Base-by-base conservation (phyloP, 2,888 invertebrate species). In the Palloptera scutellata region DNA sequence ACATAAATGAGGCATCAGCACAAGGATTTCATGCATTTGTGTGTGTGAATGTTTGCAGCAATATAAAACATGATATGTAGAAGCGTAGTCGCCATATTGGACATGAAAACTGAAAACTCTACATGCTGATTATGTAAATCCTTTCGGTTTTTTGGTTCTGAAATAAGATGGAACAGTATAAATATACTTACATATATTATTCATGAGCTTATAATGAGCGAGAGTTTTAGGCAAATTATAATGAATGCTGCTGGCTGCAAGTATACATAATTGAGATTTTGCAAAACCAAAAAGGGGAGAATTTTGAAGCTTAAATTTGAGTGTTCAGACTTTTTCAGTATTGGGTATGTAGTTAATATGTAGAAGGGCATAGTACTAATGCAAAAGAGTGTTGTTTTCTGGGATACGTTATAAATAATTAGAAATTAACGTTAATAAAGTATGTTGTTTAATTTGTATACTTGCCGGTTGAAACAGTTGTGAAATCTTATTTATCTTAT, bases 1-100 rank as follows among this genome's bases (percentile, higher is more conserved):
- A 11, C 48, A 45, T 30, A 43, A 60, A 20, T 19, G 20, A 43
- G 20, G 43, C 59, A 59, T 20, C 57, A 57, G 12, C 19, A 52
- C 15, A 45, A 42, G 55, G 11, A 55, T 17, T 19, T 54, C 20
- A 30, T 40, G 54, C 12, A n/a, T 10, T 15, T 15, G 10, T 60
- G 20, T 12, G 30, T 60, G 42, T 42, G 43, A 17, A 30, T 61
- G 61, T 61, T 30, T 30, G 30, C 30, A 30, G 30, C 6, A 30
- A 30, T 30, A 30, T 30, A 30, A 30, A 51, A 64, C 64, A 51
- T 40, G 19, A 64, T 30, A 64, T 57, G 43, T 55, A 58, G 30
- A 57, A 40, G 40, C 57, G 48, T 55, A 64, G 43, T 55, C 63
- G 57, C 63, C 48, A 15, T 48, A 48, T 30, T 30, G 30, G 30